Base-by-base conservation (phyloP, 2,113 vertebrate genomes). In the Spermophilus dauricus region DNA sequence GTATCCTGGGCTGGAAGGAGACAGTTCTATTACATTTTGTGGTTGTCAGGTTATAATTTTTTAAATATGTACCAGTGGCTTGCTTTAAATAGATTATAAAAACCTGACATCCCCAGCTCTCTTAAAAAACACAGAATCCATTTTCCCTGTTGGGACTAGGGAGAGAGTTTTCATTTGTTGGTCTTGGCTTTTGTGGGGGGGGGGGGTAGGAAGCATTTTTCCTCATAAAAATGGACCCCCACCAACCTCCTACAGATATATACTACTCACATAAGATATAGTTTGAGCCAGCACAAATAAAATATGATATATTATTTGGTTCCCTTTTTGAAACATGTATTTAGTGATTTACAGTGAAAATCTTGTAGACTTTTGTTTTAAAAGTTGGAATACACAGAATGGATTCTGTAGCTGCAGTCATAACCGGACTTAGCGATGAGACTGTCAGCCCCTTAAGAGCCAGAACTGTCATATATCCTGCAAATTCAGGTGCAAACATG, bases 371-470 rank as follows among this genome's bases (percentile, higher is more conserved):
- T 32, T 13, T 48, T 34, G 14, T 48, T 69, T 70, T 51, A 53
- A 51, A 51, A 82, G 0, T 26, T 20, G 45, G 11, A 24, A 20
- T 6, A 48, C 4, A n/a, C 14, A 7, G 61, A 75, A 51, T 34
- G 5, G 11, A 34, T 28, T 28, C n/a, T 14, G 42, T 9, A 85
- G 32, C 32, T 65, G 18, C 26, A 65, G 2, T 37, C 11, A 13
- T 28, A 30, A 45, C 11, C n/a, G 18, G 0, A 3, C 8, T 14
- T 39, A 53, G 22, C 13, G 5, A 37, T 1, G 0, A 11, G 37
- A 13, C 58, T 16, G 11, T 69, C 58, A 2, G 42, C 58, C 30
- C 42, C 72, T 16, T 48, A 8, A 11, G 4, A 48, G 24, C 58
- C 85, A 82, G 8, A 53, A 63, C 7, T 22, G 39, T 65, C 75